Percentiles rank a stretch among this genome's conserved stretches.
Conservation (phyloP, 30 jellyfish, hydroid and myxozoan species). For the Chrysaora quinquecirrha region DNA sequence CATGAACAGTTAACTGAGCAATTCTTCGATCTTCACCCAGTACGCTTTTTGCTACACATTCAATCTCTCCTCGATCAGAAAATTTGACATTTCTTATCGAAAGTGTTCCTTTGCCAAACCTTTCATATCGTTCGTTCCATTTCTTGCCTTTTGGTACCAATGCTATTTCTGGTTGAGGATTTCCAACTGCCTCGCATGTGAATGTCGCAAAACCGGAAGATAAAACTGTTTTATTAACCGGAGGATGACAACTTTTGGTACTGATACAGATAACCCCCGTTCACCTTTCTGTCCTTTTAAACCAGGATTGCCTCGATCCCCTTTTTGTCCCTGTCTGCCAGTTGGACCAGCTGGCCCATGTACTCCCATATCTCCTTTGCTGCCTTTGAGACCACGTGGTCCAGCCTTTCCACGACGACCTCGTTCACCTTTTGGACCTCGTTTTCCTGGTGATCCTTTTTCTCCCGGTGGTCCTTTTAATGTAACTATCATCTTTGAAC, state of each 20-base stretch:
- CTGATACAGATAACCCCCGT: neutral
- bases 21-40: slow-evolving; percentile 10
- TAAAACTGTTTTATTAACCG: no score
- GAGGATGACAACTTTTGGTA: neutral
- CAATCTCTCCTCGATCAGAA: slow-evolving; percentile 9
- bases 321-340: neutral
- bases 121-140: no score
- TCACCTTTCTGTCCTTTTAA: neutral
- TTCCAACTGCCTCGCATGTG: slow-evolving; percentile 26
- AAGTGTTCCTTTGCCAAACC: neutral
- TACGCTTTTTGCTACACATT: slow-evolving; percentile 10
- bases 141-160: no score
- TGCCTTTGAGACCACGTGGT: slow-evolving; percentile 3
- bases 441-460: neutral
- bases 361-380: neutral
- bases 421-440: no score
- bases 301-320: neutral
- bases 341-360: slow-evolving; percentile 7
- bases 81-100: slow-evolving; percentile 3
- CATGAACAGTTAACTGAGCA: neutral
- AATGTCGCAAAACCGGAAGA: slow-evolving; percentile 5
- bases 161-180: no score
- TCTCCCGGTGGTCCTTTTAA: slow-evolving; percentile 12
- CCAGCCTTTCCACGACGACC: slow-evolving; percentile 17
- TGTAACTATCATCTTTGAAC: neutral